Conservation (phyloP, 2,797 vertebrate genomes). For the Microctenopoma steveboyesi region DNA sequence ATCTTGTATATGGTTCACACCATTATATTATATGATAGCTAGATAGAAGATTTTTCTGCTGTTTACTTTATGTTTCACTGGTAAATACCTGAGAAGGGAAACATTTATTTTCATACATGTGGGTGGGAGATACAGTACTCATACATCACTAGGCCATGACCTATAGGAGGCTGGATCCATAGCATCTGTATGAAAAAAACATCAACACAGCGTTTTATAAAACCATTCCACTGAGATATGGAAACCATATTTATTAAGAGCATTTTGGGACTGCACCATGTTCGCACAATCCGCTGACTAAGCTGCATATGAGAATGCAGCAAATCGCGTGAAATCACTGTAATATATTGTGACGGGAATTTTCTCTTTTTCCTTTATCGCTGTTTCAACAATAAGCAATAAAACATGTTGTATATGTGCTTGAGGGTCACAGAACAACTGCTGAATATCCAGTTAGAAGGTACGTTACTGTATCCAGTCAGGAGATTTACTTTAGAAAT, state of each 20-base stretch:
- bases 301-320: slow-evolving; percentile 12
- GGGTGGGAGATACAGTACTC: slow-evolving; percentile 22
- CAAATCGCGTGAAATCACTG: slow-evolving; percentile 36
- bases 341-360: slow-evolving; percentile 15
- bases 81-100: slow-evolving; percentile 8
- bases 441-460: slow-evolving; percentile 30
- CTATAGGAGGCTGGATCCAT: slow-evolving; percentile 29
- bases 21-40: slow-evolving; percentile 2
- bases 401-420: slow-evolving; percentile 19
- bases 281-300: slow-evolving; percentile 51
- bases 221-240: slow-evolving; percentile 25
- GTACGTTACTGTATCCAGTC: background rate
- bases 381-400: slow-evolving; percentile 5
- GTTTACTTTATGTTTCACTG: slow-evolving; percentile 24
- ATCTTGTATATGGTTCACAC: background rate
- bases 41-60: slow-evolving; percentile 1
- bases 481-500: background rate
- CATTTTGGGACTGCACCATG: slow-evolving; percentile 2
- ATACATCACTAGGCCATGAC: slow-evolving; percentile 23
- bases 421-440: slow-evolving; percentile 12
- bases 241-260: slow-evolving; percentile 20
- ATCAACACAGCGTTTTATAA: slow-evolving; percentile 13
- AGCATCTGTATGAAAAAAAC: slow-evolving; percentile 11
- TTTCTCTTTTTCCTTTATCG: slow-evolving; percentile 16
- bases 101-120: slow-evolving; percentile 31